Percentiles rank a stretch among this genome's conserved stretches.
phyloP scores from a whole-genome alignment of 2,888 invertebrate species.

The Thymelicus sylvestris region DNA sequence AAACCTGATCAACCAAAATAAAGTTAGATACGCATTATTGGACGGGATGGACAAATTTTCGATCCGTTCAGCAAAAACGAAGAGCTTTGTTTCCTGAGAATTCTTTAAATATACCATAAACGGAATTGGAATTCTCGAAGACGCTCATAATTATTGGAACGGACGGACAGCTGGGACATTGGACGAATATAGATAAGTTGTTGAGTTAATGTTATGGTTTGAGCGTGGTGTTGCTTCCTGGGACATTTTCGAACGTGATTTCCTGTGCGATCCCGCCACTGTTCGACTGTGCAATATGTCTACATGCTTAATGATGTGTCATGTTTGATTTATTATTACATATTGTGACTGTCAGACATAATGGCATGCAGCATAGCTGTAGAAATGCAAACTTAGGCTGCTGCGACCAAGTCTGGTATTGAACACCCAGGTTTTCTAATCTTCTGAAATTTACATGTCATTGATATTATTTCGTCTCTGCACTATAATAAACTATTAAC shows the following conservation, averaged over 20 bases:
- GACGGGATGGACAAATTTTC: too few relatives aligned
- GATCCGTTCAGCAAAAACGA: background rate
- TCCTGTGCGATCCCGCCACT: constrained; percentile 52
- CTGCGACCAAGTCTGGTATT: too few relatives aligned
- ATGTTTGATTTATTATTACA: background rate
- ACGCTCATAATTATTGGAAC: constrained; percentile 44
- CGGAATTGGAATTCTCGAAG: constrained; percentile 27
- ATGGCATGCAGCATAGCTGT: background rate
- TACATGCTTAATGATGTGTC: constrained; percentile 6
- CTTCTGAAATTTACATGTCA: too few relatives aligned
- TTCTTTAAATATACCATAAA: constrained; percentile 23
- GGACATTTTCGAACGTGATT: constrained; percentile 71
- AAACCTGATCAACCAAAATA: too few relatives aligned
- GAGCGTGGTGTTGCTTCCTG: constrained; percentile 62
- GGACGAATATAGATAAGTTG: constrained; percentile 66
- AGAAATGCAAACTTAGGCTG: background rate
- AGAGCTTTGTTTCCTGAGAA: constrained; percentile 5
- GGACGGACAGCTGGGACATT: constrained; percentile 52
- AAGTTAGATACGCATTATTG: too few relatives aligned
- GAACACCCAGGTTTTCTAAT: too few relatives aligned
- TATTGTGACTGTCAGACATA: background rate
- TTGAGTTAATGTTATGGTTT: constrained; percentile 47
- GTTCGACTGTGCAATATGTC: constrained; percentile 23
- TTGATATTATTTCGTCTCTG: too few relatives aligned
- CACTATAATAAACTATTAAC: too few relatives aligned